A percentile compares a stretch with the other conserved stretches of the same genome.
These are phyloP conservation scores for Sternotherus odoratus DNA, from an alignment of 2,797 vertebrate species.

Conservation along the genomic window DNA sequence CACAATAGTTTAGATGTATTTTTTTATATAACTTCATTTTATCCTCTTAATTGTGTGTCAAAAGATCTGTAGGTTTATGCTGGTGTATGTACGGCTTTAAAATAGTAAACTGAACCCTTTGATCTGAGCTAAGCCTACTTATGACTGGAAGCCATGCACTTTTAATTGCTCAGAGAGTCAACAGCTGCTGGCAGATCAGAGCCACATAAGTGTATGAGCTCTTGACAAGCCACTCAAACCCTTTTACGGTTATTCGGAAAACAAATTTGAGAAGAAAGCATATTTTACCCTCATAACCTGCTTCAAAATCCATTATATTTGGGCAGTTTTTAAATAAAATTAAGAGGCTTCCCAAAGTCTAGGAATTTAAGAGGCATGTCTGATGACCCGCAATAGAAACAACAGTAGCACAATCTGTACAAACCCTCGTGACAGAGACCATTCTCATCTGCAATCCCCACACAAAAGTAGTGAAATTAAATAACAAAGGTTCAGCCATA, in stretches of 20 bases:
- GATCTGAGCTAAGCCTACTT: background rate
- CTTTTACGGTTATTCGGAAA: background rate
- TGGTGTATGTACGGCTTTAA: background rate
- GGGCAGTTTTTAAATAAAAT: background rate
- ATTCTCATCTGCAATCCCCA: background rate
- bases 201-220: background rate
- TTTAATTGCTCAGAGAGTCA: background rate
- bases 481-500: background rate
- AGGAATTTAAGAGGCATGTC: background rate
- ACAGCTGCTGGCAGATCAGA: background rate
- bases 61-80: background rate
- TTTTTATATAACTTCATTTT: background rate
- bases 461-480: background rate
- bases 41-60: background rate
- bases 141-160: background rate
- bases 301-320: background rate
- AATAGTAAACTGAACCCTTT: background rate
- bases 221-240: background rate
- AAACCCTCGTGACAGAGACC: background rate
- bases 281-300: background rate
- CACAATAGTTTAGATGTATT: background rate
- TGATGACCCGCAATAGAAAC: background rate
- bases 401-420: accelerated
- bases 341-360: background rate
- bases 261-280: background rate